Percentiles rank a stretch among this genome's conserved stretches.
These are phyloP conservation scores for Drosophila gunungcola DNA, from an alignment of 1,140 invertebrate genomes.

Conservation along the genomic window DNA sequence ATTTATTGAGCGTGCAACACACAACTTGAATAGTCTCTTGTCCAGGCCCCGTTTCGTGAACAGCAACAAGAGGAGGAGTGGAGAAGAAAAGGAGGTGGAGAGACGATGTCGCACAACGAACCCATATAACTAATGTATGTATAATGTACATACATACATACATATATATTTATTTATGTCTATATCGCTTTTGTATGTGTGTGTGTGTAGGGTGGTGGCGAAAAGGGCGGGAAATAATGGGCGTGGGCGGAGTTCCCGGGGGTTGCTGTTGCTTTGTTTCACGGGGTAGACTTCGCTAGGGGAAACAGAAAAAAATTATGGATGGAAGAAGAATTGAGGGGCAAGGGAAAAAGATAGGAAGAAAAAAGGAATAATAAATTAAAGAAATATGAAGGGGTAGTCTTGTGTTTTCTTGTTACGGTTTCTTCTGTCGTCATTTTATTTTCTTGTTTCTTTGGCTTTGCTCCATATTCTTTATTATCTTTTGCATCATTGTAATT, in stretches of 20 bases:
- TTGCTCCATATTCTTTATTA: too few species aligned
- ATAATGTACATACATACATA: conserved; percentile 3
- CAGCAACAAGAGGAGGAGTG: conserved; percentile 21
- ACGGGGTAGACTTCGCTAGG: conserved; percentile 25
- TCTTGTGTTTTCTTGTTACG: neutral
- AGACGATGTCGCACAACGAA: conserved; percentile 33
- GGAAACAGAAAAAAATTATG: neutral
- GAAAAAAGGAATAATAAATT: neutral
- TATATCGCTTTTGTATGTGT: conserved; percentile 1
- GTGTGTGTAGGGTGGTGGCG: conserved; percentile 9
- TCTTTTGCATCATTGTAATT: neutral
- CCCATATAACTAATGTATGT: conserved; percentile 3
- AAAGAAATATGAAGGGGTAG: neutral
- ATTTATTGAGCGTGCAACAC: conserved; percentile 19
- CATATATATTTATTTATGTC: conserved; percentile 14
- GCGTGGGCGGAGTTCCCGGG: conserved; percentile 18
- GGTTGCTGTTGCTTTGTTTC: conserved; percentile 26
- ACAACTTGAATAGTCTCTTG: conserved; percentile 77
- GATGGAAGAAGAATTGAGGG: neutral
- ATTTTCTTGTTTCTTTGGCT: neutral
- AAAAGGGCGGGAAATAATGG: conserved; percentile 12
- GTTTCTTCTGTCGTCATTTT: neutral
- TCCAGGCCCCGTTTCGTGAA: conserved; percentile 58
- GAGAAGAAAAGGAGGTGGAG: conserved; percentile 13
- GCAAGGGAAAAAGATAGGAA: neutral